These are phyloP conservation scores for Malurus cyaneus DNA, from an alignment of 2,113 vertebrate species.

Conservation along the genomic window DNA sequence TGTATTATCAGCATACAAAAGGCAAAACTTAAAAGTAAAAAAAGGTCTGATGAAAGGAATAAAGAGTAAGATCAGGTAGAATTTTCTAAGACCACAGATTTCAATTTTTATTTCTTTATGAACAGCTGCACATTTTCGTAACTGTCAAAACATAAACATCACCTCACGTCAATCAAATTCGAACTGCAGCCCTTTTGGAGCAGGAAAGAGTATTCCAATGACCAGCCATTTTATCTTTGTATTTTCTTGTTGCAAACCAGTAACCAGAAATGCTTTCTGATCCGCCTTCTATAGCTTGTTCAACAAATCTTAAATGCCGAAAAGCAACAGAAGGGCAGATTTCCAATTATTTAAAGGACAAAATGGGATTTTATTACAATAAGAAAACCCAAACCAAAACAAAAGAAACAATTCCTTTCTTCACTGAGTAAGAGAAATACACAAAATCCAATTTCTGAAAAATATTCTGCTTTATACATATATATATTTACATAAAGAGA, in stretches of 20 bases:
- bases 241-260: not conserved
- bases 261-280: not conserved
- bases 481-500: not conserved
- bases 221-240: not conserved
- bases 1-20: not conserved
- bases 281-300: not conserved
- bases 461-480: not conserved
- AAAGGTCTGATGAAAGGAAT: not conserved
- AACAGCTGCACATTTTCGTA: slow-evolving; percentile 50
- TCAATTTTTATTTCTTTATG: not conserved
- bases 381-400: not conserved
- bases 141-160: slow-evolving; percentile 34
- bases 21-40: not conserved
- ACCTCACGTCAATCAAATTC: slow-evolving; percentile 3
- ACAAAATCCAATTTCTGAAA: not conserved
- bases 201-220: not conserved
- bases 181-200: not conserved
- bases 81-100: slow-evolving; percentile 22
- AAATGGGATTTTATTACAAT: not conserved
- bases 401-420: not conserved
- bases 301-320: not conserved
- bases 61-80: not conserved
- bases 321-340: not conserved
- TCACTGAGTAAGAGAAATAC: not conserved
- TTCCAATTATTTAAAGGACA: not conserved